These are phyloP conservation scores for Ophion slaviceki DNA, from an alignment of 2,888 invertebrate genomes.

Conservation along the genomic window DNA sequence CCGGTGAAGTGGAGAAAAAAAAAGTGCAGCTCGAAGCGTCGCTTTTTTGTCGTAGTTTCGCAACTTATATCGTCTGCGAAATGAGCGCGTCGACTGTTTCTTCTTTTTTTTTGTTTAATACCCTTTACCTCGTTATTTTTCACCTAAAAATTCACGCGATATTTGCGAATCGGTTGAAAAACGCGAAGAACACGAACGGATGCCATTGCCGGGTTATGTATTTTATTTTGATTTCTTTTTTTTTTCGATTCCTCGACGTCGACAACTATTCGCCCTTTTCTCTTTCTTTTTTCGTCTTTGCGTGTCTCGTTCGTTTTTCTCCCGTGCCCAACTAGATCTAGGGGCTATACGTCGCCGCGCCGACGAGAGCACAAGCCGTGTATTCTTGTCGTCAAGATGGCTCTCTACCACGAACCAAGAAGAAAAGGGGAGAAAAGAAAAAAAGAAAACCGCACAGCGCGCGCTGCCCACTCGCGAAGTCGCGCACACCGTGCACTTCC, in stretches of 20 bases:
- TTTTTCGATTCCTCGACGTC: constrained; percentile 14
- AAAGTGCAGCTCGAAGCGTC: constrained; percentile 65
- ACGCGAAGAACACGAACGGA: constrained; percentile 67
- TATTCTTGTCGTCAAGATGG: constrained; percentile 76
- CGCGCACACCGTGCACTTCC: constrained; percentile 52
- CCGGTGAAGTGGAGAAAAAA: constrained; percentile 71
- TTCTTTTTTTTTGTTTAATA: constrained; percentile 18
- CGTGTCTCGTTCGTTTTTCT: not conserved
- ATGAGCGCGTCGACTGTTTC: constrained; percentile 44
- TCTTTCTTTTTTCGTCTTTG: not conserved
- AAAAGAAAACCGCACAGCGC: constrained; percentile 32
- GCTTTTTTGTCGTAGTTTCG: constrained; percentile 20
- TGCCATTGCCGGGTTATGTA: constrained; percentile 70
- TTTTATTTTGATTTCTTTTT: constrained; percentile 2
- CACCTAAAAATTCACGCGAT: constrained; percentile 36
- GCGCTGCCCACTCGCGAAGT: constrained; percentile 30
- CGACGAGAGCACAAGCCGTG: constrained; percentile 70
- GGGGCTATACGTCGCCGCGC: constrained; percentile 60
- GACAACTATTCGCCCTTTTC: not conserved
- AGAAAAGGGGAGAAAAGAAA: constrained; percentile 47
- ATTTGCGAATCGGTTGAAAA: constrained; percentile 39
- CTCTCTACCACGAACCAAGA: constrained; percentile 69
- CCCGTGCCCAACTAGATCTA: constrained; percentile 41
- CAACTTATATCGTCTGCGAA: constrained; percentile 25
- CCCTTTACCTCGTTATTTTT: constrained; percentile 6